Percentiles rank a stretch among this genome's conserved stretches.
Evolutionary conservation across 1,140 invertebrate genomes (phyloP).

Genomic region (Nephila pilipes): DNA sequence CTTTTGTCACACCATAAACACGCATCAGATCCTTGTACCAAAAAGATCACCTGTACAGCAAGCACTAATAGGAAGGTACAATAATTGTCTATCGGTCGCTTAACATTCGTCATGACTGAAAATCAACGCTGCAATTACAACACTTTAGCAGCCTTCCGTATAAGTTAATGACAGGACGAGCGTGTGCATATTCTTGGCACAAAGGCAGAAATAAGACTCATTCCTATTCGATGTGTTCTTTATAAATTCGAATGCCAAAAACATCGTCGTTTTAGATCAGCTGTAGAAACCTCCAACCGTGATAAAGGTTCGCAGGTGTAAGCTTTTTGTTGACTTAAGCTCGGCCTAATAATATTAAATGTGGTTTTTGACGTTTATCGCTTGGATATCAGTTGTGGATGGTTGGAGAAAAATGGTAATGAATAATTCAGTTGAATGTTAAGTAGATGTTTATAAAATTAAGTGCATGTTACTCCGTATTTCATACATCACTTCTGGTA

Average conservation of each 20-base stretch:
- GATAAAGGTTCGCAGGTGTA: conserved; percentile 2
- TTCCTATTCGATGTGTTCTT: neutral
- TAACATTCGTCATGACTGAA: neutral
- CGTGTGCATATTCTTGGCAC: neutral
- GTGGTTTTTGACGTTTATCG: conserved; percentile 1
- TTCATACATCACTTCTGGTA: neutral
- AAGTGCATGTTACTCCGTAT: neutral
- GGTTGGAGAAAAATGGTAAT: neutral
- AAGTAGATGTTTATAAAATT: neutral
- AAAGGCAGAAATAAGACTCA: neutral
- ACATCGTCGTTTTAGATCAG: neutral
- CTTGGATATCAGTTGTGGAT: neutral
- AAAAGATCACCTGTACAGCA: neutral
- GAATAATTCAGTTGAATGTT: neutral
- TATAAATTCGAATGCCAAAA: neutral
- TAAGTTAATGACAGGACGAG: neutral
- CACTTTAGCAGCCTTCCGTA: neutral
- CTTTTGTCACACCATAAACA: neutral
- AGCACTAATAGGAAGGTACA: neutral
- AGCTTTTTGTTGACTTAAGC: neutral
- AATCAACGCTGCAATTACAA: no score
- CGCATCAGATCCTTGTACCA: neutral
- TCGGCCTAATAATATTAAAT: conserved; percentile 20
- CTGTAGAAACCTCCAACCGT: neutral
- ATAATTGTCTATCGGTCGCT: no score